Base-by-base conservation (phyloP, 2,797 vertebrate genomes). In the Salarias fasciatus region DNA sequence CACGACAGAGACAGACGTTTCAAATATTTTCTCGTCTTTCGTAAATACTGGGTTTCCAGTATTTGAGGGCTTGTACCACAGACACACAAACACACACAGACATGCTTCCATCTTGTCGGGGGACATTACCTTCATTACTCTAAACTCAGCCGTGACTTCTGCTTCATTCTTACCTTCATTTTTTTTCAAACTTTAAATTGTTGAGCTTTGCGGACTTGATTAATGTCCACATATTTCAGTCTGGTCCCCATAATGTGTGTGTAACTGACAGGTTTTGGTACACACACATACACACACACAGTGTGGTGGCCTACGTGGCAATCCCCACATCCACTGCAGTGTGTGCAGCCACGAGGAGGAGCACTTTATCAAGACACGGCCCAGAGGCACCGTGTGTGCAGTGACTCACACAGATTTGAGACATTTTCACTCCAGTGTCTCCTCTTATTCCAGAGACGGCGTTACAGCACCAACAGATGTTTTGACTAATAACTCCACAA, bases 241-340 rank as follows among this genome's bases (percentile, higher is more conserved):
- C n/a, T n/a, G n/a, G n/a, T n/a, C n/a, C n/a, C n/a, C n/a, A n/a
- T n/a, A n/a, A n/a, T n/a, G n/a, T n/a, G n/a, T n/a, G n/a, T n/a
- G n/a, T n/a, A n/a, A n/a, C n/a, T n/a, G n/a, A n/a, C n/a, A n/a
- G n/a, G n/a, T n/a, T n/a, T n/a, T n/a, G n/a, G n/a, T n/a, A n/a
- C n/a, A n/a, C n/a, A 24, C 18, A 24, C 18, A 24, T 18, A 74
- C 61, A 79, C 71, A 78, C 59, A 65, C 61, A 64, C 10, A 60
- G 77, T 80, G 82, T 86, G 77, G 73, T 69, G 82, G 91, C 82
- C 91, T 92, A 94, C 93, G 93, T 94, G 93, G 92, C 93, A 92
- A 63, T 90, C 77, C 69, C 84, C 89, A 87, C 75, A 81, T 81
- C 66, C 82, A 75, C 72, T 69, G 52, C 29, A 58, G 77, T 51